Conservation (phyloP, 2,113 vertebrate genomes). For the Amphilophus citrinellus region DNA sequence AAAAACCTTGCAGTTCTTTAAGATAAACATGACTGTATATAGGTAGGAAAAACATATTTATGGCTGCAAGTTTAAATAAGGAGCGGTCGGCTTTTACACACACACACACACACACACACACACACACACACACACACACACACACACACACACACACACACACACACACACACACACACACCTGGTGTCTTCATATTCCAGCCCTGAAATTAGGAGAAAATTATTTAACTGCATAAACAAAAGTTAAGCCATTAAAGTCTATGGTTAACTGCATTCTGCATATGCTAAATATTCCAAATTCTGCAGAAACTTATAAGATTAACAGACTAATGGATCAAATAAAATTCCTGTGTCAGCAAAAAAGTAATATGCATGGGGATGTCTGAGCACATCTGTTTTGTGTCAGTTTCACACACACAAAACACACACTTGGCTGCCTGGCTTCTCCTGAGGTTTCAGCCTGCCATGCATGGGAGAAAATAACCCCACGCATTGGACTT, state of each 20-base stretch:
- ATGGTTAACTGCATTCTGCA: not conserved
- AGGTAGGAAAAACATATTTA: not conserved
- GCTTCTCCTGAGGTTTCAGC: slow-evolving; percentile 26
- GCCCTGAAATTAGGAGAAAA: not conserved
- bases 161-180: not conserved
- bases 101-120: no score
- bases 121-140: no score
- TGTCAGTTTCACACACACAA: not conserved
- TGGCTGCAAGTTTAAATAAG: not conserved
- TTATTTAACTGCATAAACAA: not conserved
- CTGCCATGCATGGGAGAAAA: slow-evolving; percentile 49
- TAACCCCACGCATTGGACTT: slow-evolving; percentile 37
- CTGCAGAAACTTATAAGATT: not conserved
- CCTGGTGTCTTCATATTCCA: not conserved
- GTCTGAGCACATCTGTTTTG: slow-evolving; percentile 33
- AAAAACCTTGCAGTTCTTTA: not conserved
- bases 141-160: no score
- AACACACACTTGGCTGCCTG: slow-evolving; percentile 17
- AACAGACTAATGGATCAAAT: not conserved
- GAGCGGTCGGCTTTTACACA: not conserved
- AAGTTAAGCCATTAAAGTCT: not conserved
- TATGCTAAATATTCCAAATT: not conserved
- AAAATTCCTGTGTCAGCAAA: not conserved
- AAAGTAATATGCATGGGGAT: not conserved
- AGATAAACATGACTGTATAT: not conserved